Evolutionary conservation across 64 coral and sea anemone genomes (phyloP).

Genomic region (Stichodactyla mertensii): DNA sequence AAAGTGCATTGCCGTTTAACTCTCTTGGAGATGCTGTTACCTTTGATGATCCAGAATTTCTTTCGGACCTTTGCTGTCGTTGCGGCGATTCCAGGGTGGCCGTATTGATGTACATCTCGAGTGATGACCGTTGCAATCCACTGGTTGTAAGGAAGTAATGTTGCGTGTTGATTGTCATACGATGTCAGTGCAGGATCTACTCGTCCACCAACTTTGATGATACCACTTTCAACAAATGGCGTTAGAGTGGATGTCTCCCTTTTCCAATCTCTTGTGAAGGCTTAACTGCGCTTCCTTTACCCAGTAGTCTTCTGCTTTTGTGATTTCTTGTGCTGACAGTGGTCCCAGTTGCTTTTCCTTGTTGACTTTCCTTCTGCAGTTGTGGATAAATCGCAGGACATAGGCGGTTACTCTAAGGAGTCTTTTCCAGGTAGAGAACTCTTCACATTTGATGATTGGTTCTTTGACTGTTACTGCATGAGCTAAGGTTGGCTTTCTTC

Average conservation of each 20-base stretch:
- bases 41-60: constrained; percentile 48
- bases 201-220: constrained; percentile 53
- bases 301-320: constrained; percentile 54
- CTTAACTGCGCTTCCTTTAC: constrained; percentile 37
- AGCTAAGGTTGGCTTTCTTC: neutral
- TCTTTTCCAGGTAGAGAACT: constrained; percentile 43
- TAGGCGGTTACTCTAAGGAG: constrained; percentile 29
- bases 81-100: constrained; percentile 34
- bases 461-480: neutral
- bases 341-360: constrained; percentile 44
- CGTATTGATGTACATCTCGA: constrained; percentile 23
- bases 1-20: constrained; percentile 19
- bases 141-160: constrained; percentile 38
- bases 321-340: constrained; percentile 37
- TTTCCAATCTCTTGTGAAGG: constrained; percentile 28
- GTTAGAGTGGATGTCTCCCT: constrained; percentile 42
- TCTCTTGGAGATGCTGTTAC: constrained; percentile 13
- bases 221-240: constrained; percentile 47
- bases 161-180: constrained; percentile 31
- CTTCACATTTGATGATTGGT: neutral
- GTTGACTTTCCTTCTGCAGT: constrained; percentile 10
- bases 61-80: constrained; percentile 32
- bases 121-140: constrained; percentile 36
- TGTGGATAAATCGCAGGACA: constrained; percentile 27
- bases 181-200: constrained; percentile 28